These are phyloP conservation scores for Gastracanthus pulcherrimus DNA, from an alignment of 2,888 invertebrate species.

Conservation along the genomic window DNA sequence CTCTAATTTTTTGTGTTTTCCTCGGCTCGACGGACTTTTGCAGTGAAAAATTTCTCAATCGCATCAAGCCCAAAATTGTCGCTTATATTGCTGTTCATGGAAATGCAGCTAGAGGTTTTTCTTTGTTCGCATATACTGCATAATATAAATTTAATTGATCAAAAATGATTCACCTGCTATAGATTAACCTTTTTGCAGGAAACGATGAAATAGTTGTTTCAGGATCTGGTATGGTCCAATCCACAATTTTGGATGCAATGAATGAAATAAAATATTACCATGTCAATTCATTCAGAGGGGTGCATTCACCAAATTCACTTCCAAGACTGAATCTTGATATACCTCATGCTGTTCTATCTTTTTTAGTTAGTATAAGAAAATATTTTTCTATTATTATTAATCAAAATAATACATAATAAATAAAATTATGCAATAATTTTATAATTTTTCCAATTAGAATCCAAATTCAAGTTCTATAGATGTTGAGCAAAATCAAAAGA, in stretches of 20 bases:
- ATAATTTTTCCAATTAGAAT: constrained; percentile 53
- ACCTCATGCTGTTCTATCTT: constrained; percentile 70
- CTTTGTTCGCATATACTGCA: neutral
- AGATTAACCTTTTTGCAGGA: constrained; percentile 58
- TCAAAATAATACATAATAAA: no score
- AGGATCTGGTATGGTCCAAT: constrained; percentile 71
- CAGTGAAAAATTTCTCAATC: constrained; percentile 61
- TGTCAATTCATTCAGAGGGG: constrained; percentile 53
- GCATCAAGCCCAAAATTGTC: constrained; percentile 65
- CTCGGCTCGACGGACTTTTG: constrained; percentile 66
- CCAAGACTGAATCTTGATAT: constrained; percentile 65
- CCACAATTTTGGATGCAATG: constrained; percentile 66
- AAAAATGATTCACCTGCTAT: neutral
- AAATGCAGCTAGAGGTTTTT: constrained; percentile 57
- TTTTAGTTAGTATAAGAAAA: constrained; percentile 64
- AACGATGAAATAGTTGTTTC: constrained; percentile 65
- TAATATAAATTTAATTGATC: neutral
- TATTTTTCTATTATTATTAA: neutral
- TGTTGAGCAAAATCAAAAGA: constrained; percentile 54
- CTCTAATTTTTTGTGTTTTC: constrained; percentile 70
- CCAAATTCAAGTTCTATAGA: constrained; percentile 45
- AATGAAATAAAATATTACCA: constrained; percentile 56
- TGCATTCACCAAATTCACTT: constrained; percentile 42
- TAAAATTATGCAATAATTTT: neutral
- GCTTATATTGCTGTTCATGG: constrained; percentile 69